Evolutionary conservation across 2,888 invertebrate species (phyloP), one percentile per base, ranked within the genome.

Genomic region (Listrodromus nycthemerus): DNA sequence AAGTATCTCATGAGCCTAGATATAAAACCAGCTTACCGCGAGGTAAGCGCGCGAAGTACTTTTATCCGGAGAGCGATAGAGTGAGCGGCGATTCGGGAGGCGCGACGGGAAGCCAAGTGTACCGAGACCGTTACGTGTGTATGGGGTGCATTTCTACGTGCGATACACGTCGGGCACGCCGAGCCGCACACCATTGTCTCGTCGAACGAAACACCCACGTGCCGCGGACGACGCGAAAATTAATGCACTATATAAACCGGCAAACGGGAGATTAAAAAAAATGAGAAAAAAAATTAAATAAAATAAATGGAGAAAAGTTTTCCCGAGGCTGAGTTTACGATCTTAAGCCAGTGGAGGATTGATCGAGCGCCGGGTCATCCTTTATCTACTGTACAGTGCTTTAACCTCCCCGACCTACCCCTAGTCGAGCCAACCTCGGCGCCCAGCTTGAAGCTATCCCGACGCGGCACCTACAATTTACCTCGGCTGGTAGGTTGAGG

Each of bases 291-390:
- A 65, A n/a, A 45, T 30, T 0, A 77, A 52, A 66, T 7, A 24
- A 48, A 4, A 19, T 13, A 52, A 41, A 55, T 7, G 37, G 37
- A 45, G 21, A 69, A 70, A 78, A 48, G 48, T 21, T 37, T 41
- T 45, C 7, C 30, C 74, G 45, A 50, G 79, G 79, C 63, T 30
- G 61, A 66, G 71, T 80, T 76, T 83, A 83, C 83, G 83, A 83
- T 80, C 50, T 76, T 48, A 24, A 71, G 65, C 71, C 48, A 16
- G 37, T 50, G 71, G 75, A 80, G 75, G 71, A 80, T 76, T 74
- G 83, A 83, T 83, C 58, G 71, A 61, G 66, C 71, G 71, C 16
- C 7, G 69, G 66, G 45, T 76, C 76, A 41, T 83, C 75, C 75
- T 80, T 75, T 80, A 83, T 80, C 83, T 45, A 48, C 19, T 52